Conservation (phyloP, 2,888 invertebrate species). For the Drosophila atripex region DNA sequence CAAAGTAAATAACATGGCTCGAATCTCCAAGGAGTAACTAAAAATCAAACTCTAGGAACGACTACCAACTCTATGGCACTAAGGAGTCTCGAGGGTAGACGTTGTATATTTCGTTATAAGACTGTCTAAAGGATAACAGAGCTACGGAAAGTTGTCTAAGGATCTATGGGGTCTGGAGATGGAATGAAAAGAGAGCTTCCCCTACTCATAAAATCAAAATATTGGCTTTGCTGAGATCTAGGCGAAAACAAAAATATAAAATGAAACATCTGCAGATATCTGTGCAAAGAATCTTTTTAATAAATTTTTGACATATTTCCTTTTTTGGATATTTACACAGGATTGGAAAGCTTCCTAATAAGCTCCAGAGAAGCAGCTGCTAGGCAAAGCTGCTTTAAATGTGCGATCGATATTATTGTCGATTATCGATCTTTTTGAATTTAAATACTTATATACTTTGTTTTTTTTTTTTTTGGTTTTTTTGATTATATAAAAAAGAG, state of each 20-base stretch:
- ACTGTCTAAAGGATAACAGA: slow-evolving; percentile 1
- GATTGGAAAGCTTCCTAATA: slow-evolving; percentile 37
- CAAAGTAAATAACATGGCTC: slow-evolving; percentile 10
- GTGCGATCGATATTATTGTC: slow-evolving; percentile 14
- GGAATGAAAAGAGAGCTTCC: slow-evolving; percentile 37
- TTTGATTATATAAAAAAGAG: slow-evolving; percentile 15
- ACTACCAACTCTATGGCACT: slow-evolving; percentile 15
- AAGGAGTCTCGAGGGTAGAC: slow-evolving; percentile 6
- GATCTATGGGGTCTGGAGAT: slow-evolving; percentile 18
- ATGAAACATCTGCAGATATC: slow-evolving; percentile 21
- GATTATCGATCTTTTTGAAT: slow-evolving; percentile 14
- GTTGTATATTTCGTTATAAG: neutral
- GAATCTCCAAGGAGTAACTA: neutral
- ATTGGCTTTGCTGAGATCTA: neutral
- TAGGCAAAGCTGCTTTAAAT: slow-evolving; percentile 34
- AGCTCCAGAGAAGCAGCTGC: slow-evolving; percentile 55
- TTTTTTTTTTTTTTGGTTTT: neutral
- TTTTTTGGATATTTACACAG: slow-evolving; percentile 52
- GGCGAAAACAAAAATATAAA: slow-evolving; percentile 6
- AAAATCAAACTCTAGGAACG: slow-evolving; percentile 16
- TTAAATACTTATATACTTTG: slow-evolving; percentile 8
- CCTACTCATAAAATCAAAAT: slow-evolving; percentile 5
- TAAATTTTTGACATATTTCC: slow-evolving; percentile 21
- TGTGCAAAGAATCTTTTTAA: slow-evolving; percentile 52
- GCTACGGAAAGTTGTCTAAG: slow-evolving; percentile 6